Evolutionary conservation across 2,888 invertebrate species (phyloP), one percentile per base, ranked within the genome.

Genomic region (Smittia aterrima): DNA sequence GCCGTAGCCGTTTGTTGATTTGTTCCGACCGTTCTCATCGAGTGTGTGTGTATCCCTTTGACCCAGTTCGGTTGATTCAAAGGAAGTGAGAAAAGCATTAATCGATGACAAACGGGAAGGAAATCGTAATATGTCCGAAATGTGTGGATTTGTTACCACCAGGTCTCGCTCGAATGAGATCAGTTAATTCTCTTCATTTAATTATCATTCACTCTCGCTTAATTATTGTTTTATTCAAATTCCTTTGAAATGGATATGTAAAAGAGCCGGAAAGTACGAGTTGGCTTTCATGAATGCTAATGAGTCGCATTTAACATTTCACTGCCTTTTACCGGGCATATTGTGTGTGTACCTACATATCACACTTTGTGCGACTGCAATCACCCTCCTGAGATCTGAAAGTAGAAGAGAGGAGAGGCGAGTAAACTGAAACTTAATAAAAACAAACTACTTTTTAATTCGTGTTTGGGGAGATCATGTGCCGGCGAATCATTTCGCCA

Each of bases 281-380:
- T 13, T 22, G 25, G 27, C 18, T 64, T n/a, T 27, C 27, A 64
- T 66, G 66, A 66, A 66, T 66, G 16, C 40, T 66, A 66, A 66
- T 66, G 38, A 66, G 66, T 66, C 66, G 32, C 32, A 66, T 66
- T 66, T 66, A 66, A 32, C 66, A 66, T n/a, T 66, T 66, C 20
- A 66, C 66, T 66, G 66, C 38, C 40, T 66, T 66, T 40, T 66
- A 20, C 32, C 22, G 66, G 40, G 66, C 27, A 27, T 22, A 25
- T 66, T 66, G n/a, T 32, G 13, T 64, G 22, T 11, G 16, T n/a
- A n/a, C n/a, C n/a, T n/a, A n/a, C n/a, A 13, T 40, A 32, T 20
- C 66, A 66, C 66, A 66, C 66, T 64, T 20, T 13, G 13, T 27
- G 16, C 20, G 1, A 25, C 27, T 64, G 7, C 25, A 4, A 27